Percentiles rank a stretch among this genome's conserved stretches.
Evolutionary conservation across 2,888 invertebrate species (phyloP).

Genomic region (Epirrhoe tristata): DNA sequence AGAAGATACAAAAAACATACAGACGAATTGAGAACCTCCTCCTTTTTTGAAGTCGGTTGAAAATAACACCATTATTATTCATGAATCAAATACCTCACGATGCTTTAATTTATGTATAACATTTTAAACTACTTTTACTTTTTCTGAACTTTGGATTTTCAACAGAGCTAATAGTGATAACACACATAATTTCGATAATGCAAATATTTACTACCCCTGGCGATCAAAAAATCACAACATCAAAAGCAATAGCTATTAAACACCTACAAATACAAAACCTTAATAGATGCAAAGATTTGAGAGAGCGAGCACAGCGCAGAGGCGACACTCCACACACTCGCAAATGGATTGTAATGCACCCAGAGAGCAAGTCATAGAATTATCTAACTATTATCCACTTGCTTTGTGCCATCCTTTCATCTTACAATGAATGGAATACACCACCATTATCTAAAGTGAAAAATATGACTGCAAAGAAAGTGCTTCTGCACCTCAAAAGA

Average conservation of each 20-base stretch:
- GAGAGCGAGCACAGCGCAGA: conserved; percentile 41
- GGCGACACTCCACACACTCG: conserved; percentile 43
- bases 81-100: no score
- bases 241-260: neutral
- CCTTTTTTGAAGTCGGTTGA: no score
- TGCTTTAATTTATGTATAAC: no score
- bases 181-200: neutral
- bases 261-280: conserved; percentile 8
- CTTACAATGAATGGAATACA: conserved; percentile 57
- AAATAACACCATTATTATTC: no score
- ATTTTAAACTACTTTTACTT: neutral
- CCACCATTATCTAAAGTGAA: conserved; percentile 65
- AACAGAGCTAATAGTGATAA: no score
- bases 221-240: neutral
- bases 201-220: neutral
- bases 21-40: no score
- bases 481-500: conserved; percentile 32
- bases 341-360: conserved; percentile 78
- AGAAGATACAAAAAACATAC: no score
- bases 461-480: conserved; percentile 48
- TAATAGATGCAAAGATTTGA: conserved; percentile 25
- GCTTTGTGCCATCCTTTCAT: conserved; percentile 77
- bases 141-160: neutral
- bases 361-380: conserved; percentile 69
- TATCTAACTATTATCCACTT: conserved; percentile 82